Evolutionary conservation across 2,888 invertebrate species (phyloP).

Genomic region (Yponomeuta plumbellus): DNA sequence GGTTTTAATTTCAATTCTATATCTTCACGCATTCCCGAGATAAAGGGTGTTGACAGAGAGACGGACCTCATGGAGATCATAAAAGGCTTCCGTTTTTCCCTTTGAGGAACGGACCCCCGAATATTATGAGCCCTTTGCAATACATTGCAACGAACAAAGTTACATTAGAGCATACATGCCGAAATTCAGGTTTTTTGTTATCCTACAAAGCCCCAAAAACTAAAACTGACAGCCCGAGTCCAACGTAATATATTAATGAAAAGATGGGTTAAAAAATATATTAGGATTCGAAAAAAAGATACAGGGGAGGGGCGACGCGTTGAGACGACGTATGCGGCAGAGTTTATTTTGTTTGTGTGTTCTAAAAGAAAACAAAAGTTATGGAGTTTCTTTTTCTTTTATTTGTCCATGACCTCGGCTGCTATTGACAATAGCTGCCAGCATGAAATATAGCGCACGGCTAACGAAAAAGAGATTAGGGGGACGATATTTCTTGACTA

Average conservation of each 20-base stretch:
- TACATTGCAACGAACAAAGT: too few species aligned
- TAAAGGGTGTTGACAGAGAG: too few species aligned
- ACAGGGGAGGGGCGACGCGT: slow-evolving; percentile 45
- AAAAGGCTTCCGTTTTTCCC: too few species aligned
- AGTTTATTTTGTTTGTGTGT: slow-evolving; percentile 70
- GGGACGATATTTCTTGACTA: slow-evolving; percentile 60
- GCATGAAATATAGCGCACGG: slow-evolving; percentile 73
- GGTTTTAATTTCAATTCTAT: too few species aligned
- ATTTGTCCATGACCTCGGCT: slow-evolving; percentile 72
- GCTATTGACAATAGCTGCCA: slow-evolving; percentile 74
- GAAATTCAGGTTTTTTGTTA: too few species aligned
- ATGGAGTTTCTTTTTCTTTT: slow-evolving; percentile 60
- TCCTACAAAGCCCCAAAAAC: slow-evolving; percentile 23
- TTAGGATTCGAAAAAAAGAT: slow-evolving; percentile 59
- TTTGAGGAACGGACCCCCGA: too few species aligned
- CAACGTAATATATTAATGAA: slow-evolving; percentile 73
- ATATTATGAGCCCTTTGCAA: too few species aligned
- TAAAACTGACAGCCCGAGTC: slow-evolving; percentile 59
- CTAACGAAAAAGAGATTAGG: slow-evolving; percentile 71
- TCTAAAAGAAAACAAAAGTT: slow-evolving; percentile 68
- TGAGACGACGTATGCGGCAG: slow-evolving; percentile 55
- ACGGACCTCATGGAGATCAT: too few species aligned
- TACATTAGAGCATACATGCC: too few species aligned
- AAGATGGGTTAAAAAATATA: slow-evolving; percentile 60
- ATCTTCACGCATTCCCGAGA: too few species aligned